A percentile compares a stretch with the other conserved stretches of the same genome.
Conservation (phyloP, 1,140 invertebrate species). For the Apis florea region DNA sequence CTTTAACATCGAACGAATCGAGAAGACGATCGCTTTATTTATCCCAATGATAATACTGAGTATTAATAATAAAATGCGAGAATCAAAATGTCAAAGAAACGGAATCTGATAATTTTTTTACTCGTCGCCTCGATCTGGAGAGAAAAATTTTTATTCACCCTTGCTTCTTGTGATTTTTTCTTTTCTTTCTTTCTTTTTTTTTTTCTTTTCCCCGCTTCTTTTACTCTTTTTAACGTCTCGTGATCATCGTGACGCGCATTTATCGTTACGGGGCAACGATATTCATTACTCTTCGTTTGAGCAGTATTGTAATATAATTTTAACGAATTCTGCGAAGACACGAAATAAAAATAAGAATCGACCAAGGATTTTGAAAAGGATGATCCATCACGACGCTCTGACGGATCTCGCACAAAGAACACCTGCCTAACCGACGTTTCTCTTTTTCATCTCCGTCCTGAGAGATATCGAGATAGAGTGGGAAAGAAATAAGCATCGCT, state of each 20-base stretch:
- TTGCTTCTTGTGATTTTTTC: background rate
- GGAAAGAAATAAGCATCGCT: slow-evolving; percentile 29
- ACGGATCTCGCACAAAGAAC: slow-evolving; percentile 63
- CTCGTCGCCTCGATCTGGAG: too few relatives aligned
- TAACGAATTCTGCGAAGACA: slow-evolving; percentile 56
- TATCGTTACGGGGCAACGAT: slow-evolving; percentile 14
- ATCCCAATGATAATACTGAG: background rate
- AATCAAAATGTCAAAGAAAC: background rate
- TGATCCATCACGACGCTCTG: slow-evolving; percentile 57
- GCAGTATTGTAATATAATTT: slow-evolving; percentile 65
- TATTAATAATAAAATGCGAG: background rate
- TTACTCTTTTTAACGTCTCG: background rate
- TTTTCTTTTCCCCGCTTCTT: too few relatives aligned
- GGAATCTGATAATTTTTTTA: background rate
- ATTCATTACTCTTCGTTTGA: slow-evolving; percentile 64
- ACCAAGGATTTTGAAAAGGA: slow-evolving; percentile 59
- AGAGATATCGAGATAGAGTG: background rate
- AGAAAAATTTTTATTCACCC: background rate
- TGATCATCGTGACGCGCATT: slow-evolving; percentile 18
- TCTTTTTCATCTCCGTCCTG: background rate
- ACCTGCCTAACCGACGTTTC: slow-evolving; percentile 51
- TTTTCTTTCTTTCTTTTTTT: background rate
- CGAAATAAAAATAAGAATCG: slow-evolving; percentile 58
- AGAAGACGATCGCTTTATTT: background rate
- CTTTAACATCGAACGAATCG: background rate